Conservation (phyloP, 2,113 vertebrate species). For the Toxotes chatareus region DNA sequence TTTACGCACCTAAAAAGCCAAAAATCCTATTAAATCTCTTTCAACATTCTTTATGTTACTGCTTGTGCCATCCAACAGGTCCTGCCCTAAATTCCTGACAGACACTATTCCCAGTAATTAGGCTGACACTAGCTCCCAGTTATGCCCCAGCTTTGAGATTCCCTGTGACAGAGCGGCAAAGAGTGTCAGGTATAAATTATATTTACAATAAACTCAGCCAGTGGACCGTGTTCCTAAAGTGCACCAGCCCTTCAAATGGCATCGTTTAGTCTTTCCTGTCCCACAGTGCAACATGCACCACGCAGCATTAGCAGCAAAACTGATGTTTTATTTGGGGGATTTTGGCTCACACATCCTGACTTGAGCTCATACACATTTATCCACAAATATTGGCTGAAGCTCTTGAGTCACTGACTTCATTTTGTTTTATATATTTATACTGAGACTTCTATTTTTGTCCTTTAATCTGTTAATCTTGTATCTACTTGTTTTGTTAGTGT, state of each 20-base stretch:
- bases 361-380: constrained; percentile 38
- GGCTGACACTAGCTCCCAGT: constrained; percentile 82
- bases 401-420: constrained; percentile 32
- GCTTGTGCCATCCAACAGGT: constrained; percentile 52
- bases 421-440: constrained; percentile 29
- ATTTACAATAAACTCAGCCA: constrained; percentile 60
- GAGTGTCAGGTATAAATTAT: constrained; percentile 60
- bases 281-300: constrained; percentile 11
- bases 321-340: constrained; percentile 29
- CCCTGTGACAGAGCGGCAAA: constrained; percentile 43
- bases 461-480: not conserved
- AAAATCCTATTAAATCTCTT: constrained; percentile 58
- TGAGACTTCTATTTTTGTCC: constrained; percentile 9
- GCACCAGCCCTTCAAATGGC: constrained; percentile 47
- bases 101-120: constrained; percentile 86
- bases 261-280: constrained; percentile 43
- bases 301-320: constrained; percentile 29
- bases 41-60: constrained; percentile 62
- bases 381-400: not conserved
- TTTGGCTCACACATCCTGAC: constrained; percentile 9
- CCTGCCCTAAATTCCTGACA: constrained; percentile 82
- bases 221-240: constrained; percentile 32
- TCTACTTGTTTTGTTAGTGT: not conserved
- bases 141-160: constrained; percentile 80
- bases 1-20: constrained; percentile 43